Evolutionary conservation across 2,113 vertebrate genomes (phyloP).

Genomic region (Syngnathus scovelli): DNA sequence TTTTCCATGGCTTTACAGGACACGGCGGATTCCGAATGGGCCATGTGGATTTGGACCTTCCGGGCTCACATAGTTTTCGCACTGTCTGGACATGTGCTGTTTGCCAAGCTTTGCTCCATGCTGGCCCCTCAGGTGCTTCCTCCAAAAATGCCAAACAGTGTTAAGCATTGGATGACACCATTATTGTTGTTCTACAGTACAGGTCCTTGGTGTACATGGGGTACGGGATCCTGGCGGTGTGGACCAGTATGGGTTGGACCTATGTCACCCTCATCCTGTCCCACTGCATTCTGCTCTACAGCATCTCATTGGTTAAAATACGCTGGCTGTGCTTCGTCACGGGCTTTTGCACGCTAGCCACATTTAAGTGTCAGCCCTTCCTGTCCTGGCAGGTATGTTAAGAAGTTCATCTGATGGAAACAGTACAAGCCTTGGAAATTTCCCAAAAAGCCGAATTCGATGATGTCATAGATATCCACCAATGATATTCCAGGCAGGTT

Average conservation of each 20-base stretch:
- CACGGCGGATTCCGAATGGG: conserved; percentile 87
- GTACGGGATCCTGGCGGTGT: conserved; percentile 81
- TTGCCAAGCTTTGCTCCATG: conserved; percentile 92
- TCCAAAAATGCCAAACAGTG: too few species aligned
- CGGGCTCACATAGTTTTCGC: conserved; percentile 86
- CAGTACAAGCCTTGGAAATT: too few species aligned
- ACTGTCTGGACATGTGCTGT: conserved; percentile 87
- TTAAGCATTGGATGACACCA: neutral
- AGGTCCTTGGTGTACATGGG: conserved; percentile 80
- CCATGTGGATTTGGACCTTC: conserved; percentile 96
- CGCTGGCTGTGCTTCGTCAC: conserved; percentile 85
- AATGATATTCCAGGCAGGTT: conserved; percentile 55
- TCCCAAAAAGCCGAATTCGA: too few species aligned
- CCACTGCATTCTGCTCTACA: conserved; percentile 87
- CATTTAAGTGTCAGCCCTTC: conserved; percentile 88
- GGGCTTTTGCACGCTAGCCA: conserved; percentile 81
- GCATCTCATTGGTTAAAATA: conserved; percentile 78
- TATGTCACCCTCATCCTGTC: conserved; percentile 85
- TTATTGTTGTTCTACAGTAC: conserved; percentile 70
- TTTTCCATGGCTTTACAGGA: conserved; percentile 68
- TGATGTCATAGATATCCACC: too few species aligned
- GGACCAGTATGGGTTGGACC: conserved; percentile 82
- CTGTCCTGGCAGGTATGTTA: conserved; percentile 85
- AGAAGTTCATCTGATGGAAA: neutral
- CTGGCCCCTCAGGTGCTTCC: conserved; percentile 80